Base-by-base conservation (phyloP, 2,797 vertebrate species). In the Anguilla marmorata region DNA sequence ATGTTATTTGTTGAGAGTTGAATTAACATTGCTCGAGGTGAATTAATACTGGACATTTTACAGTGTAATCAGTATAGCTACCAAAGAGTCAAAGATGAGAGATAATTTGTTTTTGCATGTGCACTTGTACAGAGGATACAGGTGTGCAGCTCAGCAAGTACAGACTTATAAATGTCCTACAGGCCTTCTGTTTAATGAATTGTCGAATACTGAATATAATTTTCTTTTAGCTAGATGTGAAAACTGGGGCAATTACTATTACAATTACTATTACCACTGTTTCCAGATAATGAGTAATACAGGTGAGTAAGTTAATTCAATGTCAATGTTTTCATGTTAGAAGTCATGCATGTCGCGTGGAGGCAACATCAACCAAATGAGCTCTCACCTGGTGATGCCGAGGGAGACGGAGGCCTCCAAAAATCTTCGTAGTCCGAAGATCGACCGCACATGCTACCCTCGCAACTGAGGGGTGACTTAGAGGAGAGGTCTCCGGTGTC, bases 391-490 rank as follows among this genome's bases (percentile, higher is more conserved):
- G 98, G 98, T 0, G 98, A 99, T 27, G 96, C 97, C 0, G 98
- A 99, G 8, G 98, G 98, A 6, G 98, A 99, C 0, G 98, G 98
- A 69, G 98, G 98, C 92, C 98, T 97, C 99, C 99, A 99, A 91
- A 97, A 97, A 91, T 98, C 98, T 90, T 98, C 99, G 21, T 96
- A 96, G 66, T 98, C 97, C 0, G 97, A 96, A 84, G 96, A 96
- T 50, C 96, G 96, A 24, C 95, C 97, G 85, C 97, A 95, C 87
- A 96, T 95, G 90, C 97, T 97, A 86, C 95, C 96, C 37, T 93
- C 94, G 88, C 95, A 95, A 96, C 98, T 99, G 88, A 96, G 95
- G 0, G 97, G 96, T 14, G 98, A 98, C 66, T 95, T 95, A 0
- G 97, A 97, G 87, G 95, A 94, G 89, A 95, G 94, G 41, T 97